A percentile compares a stretch with the other conserved stretches of the same genome.
phyloP scores from a whole-genome alignment of 2,888 invertebrate genomes.

The Sericinus montela region DNA sequence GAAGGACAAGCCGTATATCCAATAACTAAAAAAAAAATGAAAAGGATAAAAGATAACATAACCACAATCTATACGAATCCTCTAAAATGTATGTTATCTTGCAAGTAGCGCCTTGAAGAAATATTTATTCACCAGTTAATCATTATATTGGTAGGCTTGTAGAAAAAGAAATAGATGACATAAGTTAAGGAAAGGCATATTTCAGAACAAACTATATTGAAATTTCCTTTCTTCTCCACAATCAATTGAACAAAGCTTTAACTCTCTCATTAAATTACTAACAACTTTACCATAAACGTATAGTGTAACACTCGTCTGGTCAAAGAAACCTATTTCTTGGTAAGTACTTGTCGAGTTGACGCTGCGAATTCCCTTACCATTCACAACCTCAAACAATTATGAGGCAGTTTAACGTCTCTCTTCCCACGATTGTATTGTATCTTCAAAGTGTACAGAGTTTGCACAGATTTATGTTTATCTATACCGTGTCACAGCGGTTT shows the following conservation, averaged over 20 bases:
- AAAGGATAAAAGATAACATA: too few relatives aligned
- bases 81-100: too few relatives aligned
- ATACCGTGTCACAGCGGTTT: slow-evolving; percentile 32
- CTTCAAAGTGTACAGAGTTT: slow-evolving; percentile 48
- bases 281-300: slow-evolving; percentile 9
- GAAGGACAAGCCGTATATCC: too few relatives aligned
- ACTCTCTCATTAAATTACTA: neutral
- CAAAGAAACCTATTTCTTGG: slow-evolving; percentile 21
- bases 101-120: too few relatives aligned
- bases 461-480: slow-evolving; percentile 56
- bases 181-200: too few relatives aligned
- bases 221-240: too few relatives aligned
- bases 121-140: too few relatives aligned
- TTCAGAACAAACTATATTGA: too few relatives aligned
- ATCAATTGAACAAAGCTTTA: neutral
- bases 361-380: slow-evolving; percentile 54
- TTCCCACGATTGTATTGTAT: slow-evolving; percentile 71
- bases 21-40: too few relatives aligned
- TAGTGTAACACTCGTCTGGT: slow-evolving; percentile 7
- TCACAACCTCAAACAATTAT: slow-evolving; percentile 62
- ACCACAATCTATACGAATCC: neutral
- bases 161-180: too few relatives aligned
- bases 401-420: slow-evolving; percentile 55
- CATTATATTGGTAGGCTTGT: too few relatives aligned
- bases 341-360: slow-evolving; percentile 40